phyloP scores from a whole-genome alignment of 2,113 vertebrate genomes.

The Callipepla californica region DNA sequence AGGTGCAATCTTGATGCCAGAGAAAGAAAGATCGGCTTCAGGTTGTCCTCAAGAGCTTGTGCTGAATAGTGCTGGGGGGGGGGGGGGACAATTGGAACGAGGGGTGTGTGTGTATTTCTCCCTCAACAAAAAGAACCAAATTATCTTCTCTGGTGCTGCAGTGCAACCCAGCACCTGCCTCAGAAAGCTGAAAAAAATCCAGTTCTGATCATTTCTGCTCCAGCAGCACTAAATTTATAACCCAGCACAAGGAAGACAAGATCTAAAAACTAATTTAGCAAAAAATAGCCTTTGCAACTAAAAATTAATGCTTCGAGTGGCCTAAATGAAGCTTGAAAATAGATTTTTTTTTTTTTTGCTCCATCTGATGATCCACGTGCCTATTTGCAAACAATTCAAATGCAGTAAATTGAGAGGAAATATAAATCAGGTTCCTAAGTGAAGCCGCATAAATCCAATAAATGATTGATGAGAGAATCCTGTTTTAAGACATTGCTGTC shows the following conservation, averaged over 20 bases:
- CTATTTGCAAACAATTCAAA: slow-evolving; percentile 71
- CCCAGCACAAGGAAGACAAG: slow-evolving; percentile 46
- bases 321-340: slow-evolving; percentile 67
- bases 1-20: neutral
- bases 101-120: neutral
- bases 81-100: too few relatives aligned
- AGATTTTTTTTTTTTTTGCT: slow-evolving; percentile 10
- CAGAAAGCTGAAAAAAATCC: slow-evolving; percentile 19
- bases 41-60: neutral
- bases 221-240: slow-evolving; percentile 56
- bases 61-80: neutral
- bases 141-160: neutral
- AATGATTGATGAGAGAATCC: slow-evolving; percentile 71
- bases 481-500: slow-evolving; percentile 28
- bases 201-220: slow-evolving; percentile 51
- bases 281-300: slow-evolving; percentile 66
- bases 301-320: slow-evolving; percentile 62
- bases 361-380: slow-evolving; percentile 43
- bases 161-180: slow-evolving; percentile 1
- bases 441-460: slow-evolving; percentile 70
- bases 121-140: neutral
- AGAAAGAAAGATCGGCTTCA: neutral
- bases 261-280: slow-evolving; percentile 73
- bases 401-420: slow-evolving; percentile 67
- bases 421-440: slow-evolving; percentile 65